Conservation (phyloP, 2,113 vertebrate genomes). For the Alaudala cheleensis region DNA sequence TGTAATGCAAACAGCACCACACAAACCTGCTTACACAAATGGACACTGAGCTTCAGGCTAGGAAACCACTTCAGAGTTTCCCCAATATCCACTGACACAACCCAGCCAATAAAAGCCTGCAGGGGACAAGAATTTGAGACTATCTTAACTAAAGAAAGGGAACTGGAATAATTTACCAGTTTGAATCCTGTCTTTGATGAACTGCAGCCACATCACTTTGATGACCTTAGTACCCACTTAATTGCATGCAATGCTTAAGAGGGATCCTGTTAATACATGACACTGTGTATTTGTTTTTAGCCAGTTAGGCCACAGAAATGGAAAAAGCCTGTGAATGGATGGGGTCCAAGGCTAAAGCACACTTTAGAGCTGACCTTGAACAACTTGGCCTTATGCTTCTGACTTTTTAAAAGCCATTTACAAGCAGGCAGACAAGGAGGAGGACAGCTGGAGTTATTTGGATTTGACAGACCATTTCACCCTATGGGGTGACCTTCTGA, state of each 20-base stretch:
- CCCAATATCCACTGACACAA: not conserved
- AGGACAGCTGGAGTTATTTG: constrained; percentile 37
- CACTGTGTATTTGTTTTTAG: not conserved
- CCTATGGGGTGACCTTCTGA: not conserved
- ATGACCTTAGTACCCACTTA: not conserved
- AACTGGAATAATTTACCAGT: not conserved
- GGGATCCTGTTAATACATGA: not conserved
- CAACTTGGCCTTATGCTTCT: not conserved
- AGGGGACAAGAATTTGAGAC: not conserved
- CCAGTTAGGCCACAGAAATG: not conserved
- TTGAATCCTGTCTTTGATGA: not conserved
- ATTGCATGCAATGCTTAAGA: not conserved
- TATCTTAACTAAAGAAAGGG: not conserved
- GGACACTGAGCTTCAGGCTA: not conserved
- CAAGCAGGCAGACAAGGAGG: not conserved
- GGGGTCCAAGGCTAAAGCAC: not conserved
- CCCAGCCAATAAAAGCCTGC: not conserved
- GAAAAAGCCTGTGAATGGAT: not conserved
- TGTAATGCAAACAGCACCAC: not conserved
- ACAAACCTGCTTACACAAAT: not conserved
- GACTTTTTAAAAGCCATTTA: constrained; percentile 13
- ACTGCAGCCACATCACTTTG: not conserved
- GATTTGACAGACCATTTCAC: constrained; percentile 45
- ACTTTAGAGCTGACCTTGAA: constrained; percentile 8
- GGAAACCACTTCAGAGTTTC: not conserved